Base-by-base conservation (phyloP, 2,113 vertebrate species). In the Crotophaga sulcirostris region DNA sequence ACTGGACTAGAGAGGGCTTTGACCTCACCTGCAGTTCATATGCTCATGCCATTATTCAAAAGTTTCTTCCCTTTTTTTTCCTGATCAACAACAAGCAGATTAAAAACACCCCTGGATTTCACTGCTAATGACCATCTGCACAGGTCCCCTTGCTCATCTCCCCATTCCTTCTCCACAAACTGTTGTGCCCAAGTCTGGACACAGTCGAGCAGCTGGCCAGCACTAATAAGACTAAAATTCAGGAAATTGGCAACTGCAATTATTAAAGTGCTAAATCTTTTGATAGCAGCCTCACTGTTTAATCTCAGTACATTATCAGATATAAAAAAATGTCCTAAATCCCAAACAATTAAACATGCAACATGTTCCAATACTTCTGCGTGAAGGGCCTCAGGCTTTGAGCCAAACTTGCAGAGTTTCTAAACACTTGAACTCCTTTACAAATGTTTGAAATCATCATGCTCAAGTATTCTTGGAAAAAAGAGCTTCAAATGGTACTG, bases 251-350 rank as follows among this genome's bases (percentile, higher is more conserved):
- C 34, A 83, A 75, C 45, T 80, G 19, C 49, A 86, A 63, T 94
- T 66, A 93, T 68, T 60, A 86, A 95, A 93, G 68, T 70, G 34
- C 36, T 70, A 54, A 33, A 78, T 94, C 87, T 80, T 88, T 84
- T 78, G 81, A 86, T 38, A 76, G 36, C 56, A 84, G 56, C 10
- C n/a, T 72, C 54, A 51, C 23, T 86, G 26, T 81, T 93, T 88
- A 72, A 86, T 95, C 94, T 94, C 66, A 40, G 33, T 44, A 66
- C 36, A 45, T 86, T 59, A 91, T 36, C 79, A 77, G 67, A 75
- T 72, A 66, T 3, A 13, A 44, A 81, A 87, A 77, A 45, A 47
- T 59, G 12, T 59, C 13, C 7, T 26, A 59, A 38, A 10, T 67
- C 66, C 8, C 36, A 85, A 92, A 81, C 52, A 94, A 90, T 80